Evolutionary conservation across 2,888 invertebrate species (phyloP).

Genomic region (Trissolcus brochymenae): DNA sequence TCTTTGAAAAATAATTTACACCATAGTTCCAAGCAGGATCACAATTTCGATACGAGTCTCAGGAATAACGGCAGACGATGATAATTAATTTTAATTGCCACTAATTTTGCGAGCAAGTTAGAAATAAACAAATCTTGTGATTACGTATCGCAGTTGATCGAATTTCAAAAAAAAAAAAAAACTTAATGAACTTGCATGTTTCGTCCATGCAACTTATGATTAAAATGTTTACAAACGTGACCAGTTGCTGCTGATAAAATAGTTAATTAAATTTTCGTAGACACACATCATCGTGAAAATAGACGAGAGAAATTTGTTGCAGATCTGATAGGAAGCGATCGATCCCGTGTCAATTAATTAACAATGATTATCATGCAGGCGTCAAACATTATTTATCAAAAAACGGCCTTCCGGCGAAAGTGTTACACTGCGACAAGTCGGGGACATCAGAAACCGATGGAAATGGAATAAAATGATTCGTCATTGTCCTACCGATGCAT

Average conservation of each 20-base stretch:
- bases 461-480: neutral
- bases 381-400: slow-evolving; percentile 14
- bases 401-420: slow-evolving; percentile 26
- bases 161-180: neutral
- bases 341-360: slow-evolving; percentile 30
- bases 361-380: slow-evolving; percentile 24
- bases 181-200: slow-evolving; percentile 4
- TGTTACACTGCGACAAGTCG: slow-evolving; percentile 23
- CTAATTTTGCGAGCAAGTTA: slow-evolving; percentile 7
- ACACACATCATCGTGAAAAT: neutral
- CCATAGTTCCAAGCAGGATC: too few species aligned
- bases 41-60: too few species aligned
- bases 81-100: too few species aligned
- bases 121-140: slow-evolving; percentile 20
- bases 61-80: too few species aligned
- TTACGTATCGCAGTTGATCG: too few species aligned
- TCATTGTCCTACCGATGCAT: neutral
- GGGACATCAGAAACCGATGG: neutral
- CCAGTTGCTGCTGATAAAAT: neutral
- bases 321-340: slow-evolving; percentile 22
- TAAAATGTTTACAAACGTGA: too few species aligned
- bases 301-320: slow-evolving; percentile 16
- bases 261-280: slow-evolving; percentile 10
- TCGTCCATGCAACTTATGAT: neutral
- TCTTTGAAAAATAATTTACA: too few species aligned